phyloP scores from a whole-genome alignment of 2,113 vertebrate genomes.

The Lycaon pictus region DNA sequence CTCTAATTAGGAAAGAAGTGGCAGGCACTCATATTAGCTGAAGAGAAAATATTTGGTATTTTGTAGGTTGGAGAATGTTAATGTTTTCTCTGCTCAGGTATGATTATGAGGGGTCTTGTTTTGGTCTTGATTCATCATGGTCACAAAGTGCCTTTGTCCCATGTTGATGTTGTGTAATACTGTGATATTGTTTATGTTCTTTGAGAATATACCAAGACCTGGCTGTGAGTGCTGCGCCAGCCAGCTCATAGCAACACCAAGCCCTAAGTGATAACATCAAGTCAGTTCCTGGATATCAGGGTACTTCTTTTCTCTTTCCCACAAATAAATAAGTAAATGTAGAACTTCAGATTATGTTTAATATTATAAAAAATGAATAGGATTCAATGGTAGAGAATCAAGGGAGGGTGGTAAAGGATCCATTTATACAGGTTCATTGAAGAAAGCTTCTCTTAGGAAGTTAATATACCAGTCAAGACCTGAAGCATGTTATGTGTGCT shows the following conservation, averaged over 20 bases:
- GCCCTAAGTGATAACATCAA: not conserved
- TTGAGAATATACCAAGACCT: not conserved
- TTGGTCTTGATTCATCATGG: not conserved
- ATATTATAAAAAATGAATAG: not conserved
- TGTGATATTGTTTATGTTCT: not conserved
- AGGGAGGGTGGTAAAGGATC: not conserved
- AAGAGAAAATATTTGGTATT: not conserved
- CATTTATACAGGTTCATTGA: not conserved
- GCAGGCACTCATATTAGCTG: not conserved
- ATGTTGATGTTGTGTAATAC: not conserved
- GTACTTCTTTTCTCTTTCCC: slow-evolving; percentile 1
- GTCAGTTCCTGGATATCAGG: not conserved
- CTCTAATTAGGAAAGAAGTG: not conserved
- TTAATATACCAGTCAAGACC: not conserved
- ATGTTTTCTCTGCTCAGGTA: not conserved
- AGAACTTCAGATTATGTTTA: not conserved
- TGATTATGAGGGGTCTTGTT: not conserved
- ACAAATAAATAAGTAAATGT: not conserved
- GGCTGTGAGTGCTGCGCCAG: not conserved
- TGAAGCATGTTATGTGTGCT: not conserved
- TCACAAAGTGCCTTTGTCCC: not conserved
- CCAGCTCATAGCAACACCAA: not conserved
- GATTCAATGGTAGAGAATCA: not conserved
- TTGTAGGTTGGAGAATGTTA: not conserved
- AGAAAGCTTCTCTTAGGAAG: not conserved